Evolutionary conservation across 2,888 invertebrate genomes (phyloP).

Genomic region (Mayetiola destructor): DNA sequence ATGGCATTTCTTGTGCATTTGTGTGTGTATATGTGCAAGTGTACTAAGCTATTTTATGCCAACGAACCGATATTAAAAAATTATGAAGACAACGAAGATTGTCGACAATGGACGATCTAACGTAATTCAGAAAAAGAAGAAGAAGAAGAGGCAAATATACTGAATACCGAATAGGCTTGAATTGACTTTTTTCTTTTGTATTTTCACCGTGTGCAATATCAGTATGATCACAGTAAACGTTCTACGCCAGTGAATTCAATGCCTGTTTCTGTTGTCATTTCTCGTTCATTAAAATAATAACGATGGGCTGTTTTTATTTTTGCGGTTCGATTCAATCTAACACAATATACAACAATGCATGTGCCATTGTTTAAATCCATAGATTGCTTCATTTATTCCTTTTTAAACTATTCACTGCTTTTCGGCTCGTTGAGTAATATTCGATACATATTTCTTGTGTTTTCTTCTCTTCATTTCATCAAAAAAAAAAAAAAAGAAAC

Average conservation of each 20-base stretch:
- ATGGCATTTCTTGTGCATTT: no score
- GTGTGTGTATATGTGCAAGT: no score
- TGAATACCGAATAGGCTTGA: no score
- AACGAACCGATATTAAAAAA: no score
- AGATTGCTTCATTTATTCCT: not conserved
- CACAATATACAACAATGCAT: not conserved
- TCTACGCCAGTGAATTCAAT: constrained; percentile 7
- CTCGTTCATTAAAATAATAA: constrained; percentile 12
- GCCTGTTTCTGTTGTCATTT: not conserved
- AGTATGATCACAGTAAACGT: not conserved
- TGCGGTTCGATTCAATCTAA: constrained; percentile 5
- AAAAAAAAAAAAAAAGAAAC: no score
- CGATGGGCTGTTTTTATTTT: constrained; percentile 7
- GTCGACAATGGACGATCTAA: no score
- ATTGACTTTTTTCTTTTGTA: no score
- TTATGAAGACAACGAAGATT: no score
- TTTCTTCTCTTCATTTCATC: no score
- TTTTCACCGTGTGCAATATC: constrained; percentile 12
- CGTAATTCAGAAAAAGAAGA: not conserved
- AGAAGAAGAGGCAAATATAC: not conserved
- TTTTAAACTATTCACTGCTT: not conserved
- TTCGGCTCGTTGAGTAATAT: not conserved
- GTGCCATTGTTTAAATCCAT: not conserved
- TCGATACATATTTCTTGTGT: no score
- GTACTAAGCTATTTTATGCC: no score